phyloP scores from a whole-genome alignment of 2,888 invertebrate species.

The Chironomus tentans region DNA sequence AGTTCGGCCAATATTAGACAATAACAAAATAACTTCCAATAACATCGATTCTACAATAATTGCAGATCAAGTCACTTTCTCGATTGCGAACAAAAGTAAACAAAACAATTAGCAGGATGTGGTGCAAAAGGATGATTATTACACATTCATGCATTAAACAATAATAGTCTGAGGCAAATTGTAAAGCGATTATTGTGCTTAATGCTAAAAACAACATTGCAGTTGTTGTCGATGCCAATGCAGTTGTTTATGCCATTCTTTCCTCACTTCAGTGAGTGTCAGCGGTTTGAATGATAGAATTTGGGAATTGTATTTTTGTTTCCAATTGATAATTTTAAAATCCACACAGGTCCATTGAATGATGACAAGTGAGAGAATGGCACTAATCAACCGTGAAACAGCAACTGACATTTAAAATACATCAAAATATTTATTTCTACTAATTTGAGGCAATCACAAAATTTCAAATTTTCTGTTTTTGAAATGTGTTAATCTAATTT shows the following conservation, averaged over 20 bases:
- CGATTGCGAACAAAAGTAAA: no score
- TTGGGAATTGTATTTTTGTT: neutral
- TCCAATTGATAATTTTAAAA: no score
- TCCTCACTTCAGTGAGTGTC: neutral
- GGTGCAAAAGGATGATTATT: no score
- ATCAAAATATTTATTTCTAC: neutral
- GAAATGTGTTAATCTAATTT: constrained; percentile 6
- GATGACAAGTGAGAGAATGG: neutral
- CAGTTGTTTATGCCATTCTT: neutral
- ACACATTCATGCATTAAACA: neutral
- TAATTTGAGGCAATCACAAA: neutral
- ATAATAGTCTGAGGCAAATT: neutral
- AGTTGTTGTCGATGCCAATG: neutral
- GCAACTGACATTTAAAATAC: neutral
- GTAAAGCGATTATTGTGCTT: neutral
- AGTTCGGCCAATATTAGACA: no score
- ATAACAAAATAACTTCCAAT: no score
- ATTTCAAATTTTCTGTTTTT: neutral
- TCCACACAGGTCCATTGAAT: neutral
- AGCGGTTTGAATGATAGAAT: neutral
- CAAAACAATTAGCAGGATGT: no score
- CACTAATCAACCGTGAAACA: constrained; percentile 24
- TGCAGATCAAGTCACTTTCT: no score
- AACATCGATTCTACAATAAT: no score
- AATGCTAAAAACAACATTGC: neutral